phyloP scores from a whole-genome alignment of 23 tunicate species.

The Ascidia mentula region DNA sequence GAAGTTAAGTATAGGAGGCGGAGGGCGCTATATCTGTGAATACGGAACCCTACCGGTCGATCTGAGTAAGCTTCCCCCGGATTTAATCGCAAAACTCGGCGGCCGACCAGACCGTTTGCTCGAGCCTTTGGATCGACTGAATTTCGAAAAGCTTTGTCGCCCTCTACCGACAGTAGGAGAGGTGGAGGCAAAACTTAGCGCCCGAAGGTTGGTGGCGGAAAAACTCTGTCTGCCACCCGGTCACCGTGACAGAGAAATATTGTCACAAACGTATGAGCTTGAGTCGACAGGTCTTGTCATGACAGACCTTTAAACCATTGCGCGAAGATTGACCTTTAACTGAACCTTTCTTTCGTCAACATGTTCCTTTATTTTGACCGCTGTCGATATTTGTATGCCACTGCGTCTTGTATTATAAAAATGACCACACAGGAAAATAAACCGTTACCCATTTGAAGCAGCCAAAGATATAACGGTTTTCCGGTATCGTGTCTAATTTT shows the following conservation, averaged over 20 bases:
- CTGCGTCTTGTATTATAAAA: not conserved
- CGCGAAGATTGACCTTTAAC: too few relatives aligned
- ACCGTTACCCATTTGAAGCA: too few relatives aligned
- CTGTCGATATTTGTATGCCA: not conserved
- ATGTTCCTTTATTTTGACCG: conserved; percentile 3
- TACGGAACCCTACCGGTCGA: conserved; percentile 53
- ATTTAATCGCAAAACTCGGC: conserved; percentile 51
- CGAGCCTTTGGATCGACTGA: conserved; percentile 57
- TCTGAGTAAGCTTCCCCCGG: conserved; percentile 54
- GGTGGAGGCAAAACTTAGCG: conserved; percentile 43
- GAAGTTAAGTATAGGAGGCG: conserved; percentile 62
- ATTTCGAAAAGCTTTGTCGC: conserved; percentile 45
- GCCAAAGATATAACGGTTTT: too few relatives aligned
- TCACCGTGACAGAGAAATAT: conserved; percentile 50
- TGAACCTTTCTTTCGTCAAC: not conserved
- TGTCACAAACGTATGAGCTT: conserved; percentile 46
- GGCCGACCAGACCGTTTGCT: conserved; percentile 53
- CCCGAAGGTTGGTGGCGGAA: conserved; percentile 42
- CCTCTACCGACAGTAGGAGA: conserved; percentile 49
- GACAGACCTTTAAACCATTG: conserved; percentile 57
- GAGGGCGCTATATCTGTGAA: conserved; percentile 55
- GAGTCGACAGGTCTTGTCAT: conserved; percentile 60
- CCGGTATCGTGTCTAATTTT: too few relatives aligned
- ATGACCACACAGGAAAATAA: too few relatives aligned
- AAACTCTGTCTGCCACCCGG: conserved; percentile 27